Percentiles rank a stretch among this genome's conserved stretches.
These are phyloP conservation scores for Chromis chromis DNA, from an alignment of 2,797 vertebrate genomes.

Conservation along the genomic window DNA sequence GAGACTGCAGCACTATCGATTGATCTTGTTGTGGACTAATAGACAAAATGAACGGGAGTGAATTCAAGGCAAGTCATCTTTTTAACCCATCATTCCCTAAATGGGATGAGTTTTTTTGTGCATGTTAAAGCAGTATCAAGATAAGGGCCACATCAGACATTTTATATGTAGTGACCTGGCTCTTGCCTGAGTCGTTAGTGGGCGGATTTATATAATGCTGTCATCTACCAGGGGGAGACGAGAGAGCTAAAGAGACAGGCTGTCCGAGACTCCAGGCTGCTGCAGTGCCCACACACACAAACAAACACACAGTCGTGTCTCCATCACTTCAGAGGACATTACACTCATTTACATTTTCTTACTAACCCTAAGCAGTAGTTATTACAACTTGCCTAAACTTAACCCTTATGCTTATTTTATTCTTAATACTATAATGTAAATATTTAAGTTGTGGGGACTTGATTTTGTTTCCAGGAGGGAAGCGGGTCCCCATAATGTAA, in stretches of 20 bases:
- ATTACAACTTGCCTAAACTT: background rate
- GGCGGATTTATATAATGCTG: constrained; percentile 61
- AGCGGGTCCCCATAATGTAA: background rate
- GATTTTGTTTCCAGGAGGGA: background rate
- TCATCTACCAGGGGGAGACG: constrained; percentile 48
- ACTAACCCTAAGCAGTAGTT: background rate
- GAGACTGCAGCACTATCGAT: too few relatives aligned
- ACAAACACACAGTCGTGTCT: constrained; percentile 23
- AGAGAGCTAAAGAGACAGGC: constrained; percentile 64
- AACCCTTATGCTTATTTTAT: background rate
- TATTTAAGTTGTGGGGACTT: background rate
- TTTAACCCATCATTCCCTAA: constrained; percentile 7
- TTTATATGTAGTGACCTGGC: background rate
- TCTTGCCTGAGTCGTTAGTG: constrained; percentile 24
- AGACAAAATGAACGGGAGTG: background rate
- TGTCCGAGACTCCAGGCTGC: constrained; percentile 52
- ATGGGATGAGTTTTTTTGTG: constrained; percentile 8
- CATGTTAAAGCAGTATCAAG: constrained; percentile 3
- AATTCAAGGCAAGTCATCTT: background rate
- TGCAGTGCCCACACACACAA: constrained; percentile 6
- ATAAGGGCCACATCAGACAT: constrained; percentile 12
- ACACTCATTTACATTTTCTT: constrained; percentile 4
- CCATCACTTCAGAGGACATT: constrained; percentile 24
- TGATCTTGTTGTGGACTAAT: background rate
- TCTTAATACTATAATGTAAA: background rate